Percentiles rank a stretch among this genome's conserved stretches.
phyloP scores from a whole-genome alignment of 1,140 invertebrate genomes.

The Polyergus mexicanus region DNA sequence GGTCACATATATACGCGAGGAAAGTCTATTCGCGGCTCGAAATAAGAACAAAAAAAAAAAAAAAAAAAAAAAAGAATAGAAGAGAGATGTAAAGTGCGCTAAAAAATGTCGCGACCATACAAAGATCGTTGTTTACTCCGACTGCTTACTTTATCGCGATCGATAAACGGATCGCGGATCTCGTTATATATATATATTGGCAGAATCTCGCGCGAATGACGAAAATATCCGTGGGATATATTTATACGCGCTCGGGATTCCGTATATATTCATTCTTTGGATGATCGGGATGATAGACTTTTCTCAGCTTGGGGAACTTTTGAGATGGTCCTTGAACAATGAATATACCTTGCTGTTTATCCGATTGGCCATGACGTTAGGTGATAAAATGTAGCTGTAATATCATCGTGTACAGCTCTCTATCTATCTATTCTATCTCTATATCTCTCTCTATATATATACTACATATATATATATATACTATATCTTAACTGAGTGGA shows the following conservation, averaged over 20 bases:
- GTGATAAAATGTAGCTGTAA: conserved; percentile 64
- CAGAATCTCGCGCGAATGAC: conserved; percentile 42
- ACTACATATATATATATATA: conserved; percentile 59
- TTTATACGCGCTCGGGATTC: background rate
- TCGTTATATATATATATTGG: background rate
- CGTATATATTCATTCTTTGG: background rate
- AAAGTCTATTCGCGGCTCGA: conserved; percentile 78
- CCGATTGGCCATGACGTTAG: conserved; percentile 72
- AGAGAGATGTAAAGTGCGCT: background rate
- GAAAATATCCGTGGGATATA: conserved; percentile 34
- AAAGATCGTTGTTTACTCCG: conserved; percentile 20
- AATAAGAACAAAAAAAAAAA: background rate
- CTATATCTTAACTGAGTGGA: conserved; percentile 64
- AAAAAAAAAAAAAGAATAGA: background rate
- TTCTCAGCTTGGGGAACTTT: conserved; percentile 94
- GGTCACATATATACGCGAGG: conserved; percentile 75
- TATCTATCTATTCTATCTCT: conserved; percentile 55
- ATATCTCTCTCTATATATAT: conserved; percentile 34
- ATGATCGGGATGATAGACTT: conserved; percentile 76
- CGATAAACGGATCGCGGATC: background rate
- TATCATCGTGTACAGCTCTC: conserved; percentile 65
- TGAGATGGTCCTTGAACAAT: conserved; percentile 97
- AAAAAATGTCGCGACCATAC: conserved; percentile 15
- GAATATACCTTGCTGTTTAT: conserved; percentile 69
- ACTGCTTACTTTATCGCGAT: background rate